phyloP scores from a whole-genome alignment of 2,113 vertebrate species.

The Eurystomus gularis region DNA sequence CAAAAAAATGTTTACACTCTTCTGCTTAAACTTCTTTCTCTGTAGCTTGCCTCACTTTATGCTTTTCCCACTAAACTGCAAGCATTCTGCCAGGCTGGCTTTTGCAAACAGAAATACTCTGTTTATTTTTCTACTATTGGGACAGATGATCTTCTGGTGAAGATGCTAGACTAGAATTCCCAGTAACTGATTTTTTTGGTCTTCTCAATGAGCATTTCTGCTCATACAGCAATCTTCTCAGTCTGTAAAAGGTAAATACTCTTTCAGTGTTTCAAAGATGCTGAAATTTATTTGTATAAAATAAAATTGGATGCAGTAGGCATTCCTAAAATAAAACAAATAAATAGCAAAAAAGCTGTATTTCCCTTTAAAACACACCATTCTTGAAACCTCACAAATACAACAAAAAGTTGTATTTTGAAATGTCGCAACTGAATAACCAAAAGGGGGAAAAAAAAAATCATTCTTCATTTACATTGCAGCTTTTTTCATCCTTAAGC shows the following conservation, averaged over 20 bases:
- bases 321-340: background rate
- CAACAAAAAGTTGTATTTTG: background rate
- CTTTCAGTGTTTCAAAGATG: background rate
- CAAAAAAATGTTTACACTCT: background rate
- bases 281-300: background rate
- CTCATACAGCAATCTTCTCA: background rate
- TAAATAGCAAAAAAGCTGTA: background rate
- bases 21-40: background rate
- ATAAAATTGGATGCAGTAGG: background rate
- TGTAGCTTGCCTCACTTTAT: background rate
- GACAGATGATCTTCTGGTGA: background rate
- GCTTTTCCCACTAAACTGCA: background rate
- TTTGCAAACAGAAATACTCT: background rate
- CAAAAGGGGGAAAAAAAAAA: background rate
- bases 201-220: background rate
- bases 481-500: background rate
- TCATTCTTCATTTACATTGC: background rate
- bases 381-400: background rate
- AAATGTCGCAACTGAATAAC: background rate
- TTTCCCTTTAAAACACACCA: background rate
- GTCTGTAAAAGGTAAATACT: background rate
- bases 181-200: background rate
- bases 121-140: background rate
- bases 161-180: background rate
- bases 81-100: background rate